Evolutionary conservation across 2,888 invertebrate species (phyloP), one percentile per base, ranked within the genome.

Genomic region (Capitulum mitella): DNA sequence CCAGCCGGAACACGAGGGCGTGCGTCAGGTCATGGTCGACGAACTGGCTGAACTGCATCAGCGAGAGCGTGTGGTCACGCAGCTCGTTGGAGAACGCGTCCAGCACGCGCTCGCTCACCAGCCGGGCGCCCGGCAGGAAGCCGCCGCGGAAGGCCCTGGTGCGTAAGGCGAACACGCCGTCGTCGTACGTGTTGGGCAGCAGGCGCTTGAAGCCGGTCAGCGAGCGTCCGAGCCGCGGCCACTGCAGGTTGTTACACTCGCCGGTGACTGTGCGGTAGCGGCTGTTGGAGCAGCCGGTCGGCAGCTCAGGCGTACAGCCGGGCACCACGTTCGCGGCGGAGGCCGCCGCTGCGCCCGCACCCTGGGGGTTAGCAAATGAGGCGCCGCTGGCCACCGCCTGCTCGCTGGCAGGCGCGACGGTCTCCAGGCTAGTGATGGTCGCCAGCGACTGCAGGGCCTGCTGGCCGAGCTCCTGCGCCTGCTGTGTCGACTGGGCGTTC

Each of bases 51-150:
- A 79, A 79, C 64, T 81, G 80, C 81, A 81, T 81, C 48, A 81
- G 77, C n/a, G 78, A 79, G 10, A 81, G 79, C n/a, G 81, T 79
- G 46, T 80, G 46, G 51, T 80, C 80, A n/a, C 40, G 32, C 61
- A 78, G 51, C 26, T 80, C 80, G 16, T 58, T 48, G 58, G 80
- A 78, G 22, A 78, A 74, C 58, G 79, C 79, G 10, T 70, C 77
- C 19, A 81, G 80, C 5, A 76, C 77, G 40, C 79, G 79, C 40
- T 78, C 64, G 43, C 61, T 78, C 10, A 83, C 81, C 32, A 82
- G 78, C 29, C 84, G 80, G 22, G 83, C 82, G n/a, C 83, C 82
- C 3, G 84, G 84, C 34, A 84, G 79, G 12, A 79, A 78, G 2
- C 81, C 80, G 26, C 83, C 83, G 22, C 79, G 79, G 16, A 77